Base-by-base conservation (phyloP, 1,140 invertebrate species). In the Hypsibius dujardini region DNA sequence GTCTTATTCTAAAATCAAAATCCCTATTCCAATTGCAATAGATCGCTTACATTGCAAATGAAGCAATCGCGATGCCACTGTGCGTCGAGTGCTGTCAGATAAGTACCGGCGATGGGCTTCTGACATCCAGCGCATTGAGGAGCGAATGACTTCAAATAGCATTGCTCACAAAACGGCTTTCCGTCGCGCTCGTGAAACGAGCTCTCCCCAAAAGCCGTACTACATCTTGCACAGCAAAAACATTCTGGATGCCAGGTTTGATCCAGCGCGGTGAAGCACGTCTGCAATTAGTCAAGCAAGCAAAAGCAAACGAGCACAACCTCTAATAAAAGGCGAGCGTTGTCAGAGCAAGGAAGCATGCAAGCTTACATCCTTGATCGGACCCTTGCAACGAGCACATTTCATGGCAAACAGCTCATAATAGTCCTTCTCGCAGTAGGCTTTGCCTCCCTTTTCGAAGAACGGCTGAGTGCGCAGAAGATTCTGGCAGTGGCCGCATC, bases 221-320 rank as follows among this genome's bases (percentile, higher is more conserved):
- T 92, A 80, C 95, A 97, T 77, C 96, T 92, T 60, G 91, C 91
- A 82, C 96, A 99, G 83, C 96, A 94, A 84, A 99, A 99, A 82
- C 98, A 95, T 79, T 98, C 94, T 73, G 93, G 94, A 80, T 99
- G 96, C 93, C 94, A 99, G 60, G 94, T 98, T 79, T 92, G 93
- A 77, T 96, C 94, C 78, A 98, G 81, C 1, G 95, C 95, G 1
- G 93, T 98, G 47, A 98, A 91, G 82, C 95, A 98, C 92, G 97
- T 97, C 93, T 96, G 82, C 56, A 84, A 84, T 76, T 72, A 73
- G 59, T 3, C 47, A 74, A 46, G 28, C 46, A 28, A 28, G 28
- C 28, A 28, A 28, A 28, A 28, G 67, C 40, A 69, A 7, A 42
- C 7, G 67, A 7, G 28, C 67, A 69, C 46, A 42, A 15, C 67